Conservation (phyloP, 2,888 invertebrate species). For the Ypsolopha scabrella region DNA sequence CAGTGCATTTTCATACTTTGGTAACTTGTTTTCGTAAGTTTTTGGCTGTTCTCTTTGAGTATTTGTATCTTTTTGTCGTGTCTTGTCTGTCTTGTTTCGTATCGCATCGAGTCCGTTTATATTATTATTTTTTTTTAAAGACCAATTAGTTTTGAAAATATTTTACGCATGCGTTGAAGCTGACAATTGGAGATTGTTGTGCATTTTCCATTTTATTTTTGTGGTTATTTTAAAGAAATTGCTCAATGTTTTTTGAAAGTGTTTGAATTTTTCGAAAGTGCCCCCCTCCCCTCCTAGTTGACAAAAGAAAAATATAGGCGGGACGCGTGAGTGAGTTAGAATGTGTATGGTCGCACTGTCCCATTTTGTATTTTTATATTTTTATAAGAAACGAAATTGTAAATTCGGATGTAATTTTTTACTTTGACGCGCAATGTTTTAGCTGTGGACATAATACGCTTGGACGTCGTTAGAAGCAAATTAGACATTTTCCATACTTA, state of each 20-base stretch:
- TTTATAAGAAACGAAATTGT: slow-evolving; percentile 64
- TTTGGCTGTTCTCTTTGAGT: slow-evolving; percentile 18
- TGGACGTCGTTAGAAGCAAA: neutral
- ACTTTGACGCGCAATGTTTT: slow-evolving; percentile 58
- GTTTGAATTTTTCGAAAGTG: slow-evolving; percentile 29
- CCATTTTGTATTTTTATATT: slow-evolving; percentile 71
- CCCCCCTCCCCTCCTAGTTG: slow-evolving; percentile 51
- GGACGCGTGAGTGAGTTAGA: slow-evolving; percentile 43
- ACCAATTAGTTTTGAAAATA: neutral
- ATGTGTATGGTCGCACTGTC: slow-evolving; percentile 58
- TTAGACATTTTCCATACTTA: slow-evolving; percentile 3
- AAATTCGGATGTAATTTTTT: slow-evolving; percentile 61
- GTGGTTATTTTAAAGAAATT: slow-evolving; percentile 51
- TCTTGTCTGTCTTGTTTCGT: neutral
- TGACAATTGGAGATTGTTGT: slow-evolving; percentile 13
- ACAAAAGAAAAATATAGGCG: slow-evolving; percentile 27
- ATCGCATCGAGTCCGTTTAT: neutral
- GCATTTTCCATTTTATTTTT: slow-evolving; percentile 34
- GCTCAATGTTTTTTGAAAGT: slow-evolving; percentile 54
- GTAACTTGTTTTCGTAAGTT: slow-evolving; percentile 16
- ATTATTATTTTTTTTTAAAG: neutral
- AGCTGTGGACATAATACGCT: slow-evolving; percentile 14
- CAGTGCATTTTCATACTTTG: slow-evolving; percentile 21
- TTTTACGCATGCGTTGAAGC: neutral
- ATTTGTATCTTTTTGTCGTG: slow-evolving; percentile 4